phyloP scores from a whole-genome alignment of 2,797 vertebrate species.

The Harpagifer antarcticus region DNA sequence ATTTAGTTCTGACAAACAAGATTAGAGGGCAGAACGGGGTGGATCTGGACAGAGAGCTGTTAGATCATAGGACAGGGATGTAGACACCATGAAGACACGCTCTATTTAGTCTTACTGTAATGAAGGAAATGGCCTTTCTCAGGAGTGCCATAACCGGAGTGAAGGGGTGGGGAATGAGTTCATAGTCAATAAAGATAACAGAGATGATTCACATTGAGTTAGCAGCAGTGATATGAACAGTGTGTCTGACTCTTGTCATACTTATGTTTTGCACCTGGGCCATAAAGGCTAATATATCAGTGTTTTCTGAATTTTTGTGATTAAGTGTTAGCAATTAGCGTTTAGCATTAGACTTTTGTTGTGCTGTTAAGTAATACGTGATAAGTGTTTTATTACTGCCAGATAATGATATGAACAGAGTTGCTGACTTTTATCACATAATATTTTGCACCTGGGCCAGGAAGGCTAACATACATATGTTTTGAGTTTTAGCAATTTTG shows the following conservation, averaged over 20 bases:
- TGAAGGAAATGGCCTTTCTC: neutral
- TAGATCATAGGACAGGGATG: conserved; percentile 35
- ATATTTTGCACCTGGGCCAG: too few species aligned
- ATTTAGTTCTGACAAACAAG: conserved; percentile 97
- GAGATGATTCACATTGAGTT: neutral
- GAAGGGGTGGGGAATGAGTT: neutral
- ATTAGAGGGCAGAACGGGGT: conserved; percentile 83
- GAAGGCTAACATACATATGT: too few species aligned
- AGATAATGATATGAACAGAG: too few species aligned
- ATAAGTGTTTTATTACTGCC: too few species aligned
- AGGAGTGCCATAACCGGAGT: neutral
- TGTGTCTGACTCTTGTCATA: neutral
- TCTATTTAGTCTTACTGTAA: neutral
- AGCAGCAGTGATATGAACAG: neutral
- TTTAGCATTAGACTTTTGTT: neutral
- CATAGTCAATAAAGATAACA: neutral
- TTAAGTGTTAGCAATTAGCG: neutral
- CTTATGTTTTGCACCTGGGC: neutral
- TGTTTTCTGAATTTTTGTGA: neutral
- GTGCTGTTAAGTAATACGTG: neutral
- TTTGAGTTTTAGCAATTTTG: neutral
- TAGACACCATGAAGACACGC: conserved; percentile 7
- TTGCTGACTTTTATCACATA: too few species aligned
- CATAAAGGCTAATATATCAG: neutral
- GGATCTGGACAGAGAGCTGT: conserved; percentile 44